Conservation (phyloP, 2,888 invertebrate species). For the Amiota communis region DNA sequence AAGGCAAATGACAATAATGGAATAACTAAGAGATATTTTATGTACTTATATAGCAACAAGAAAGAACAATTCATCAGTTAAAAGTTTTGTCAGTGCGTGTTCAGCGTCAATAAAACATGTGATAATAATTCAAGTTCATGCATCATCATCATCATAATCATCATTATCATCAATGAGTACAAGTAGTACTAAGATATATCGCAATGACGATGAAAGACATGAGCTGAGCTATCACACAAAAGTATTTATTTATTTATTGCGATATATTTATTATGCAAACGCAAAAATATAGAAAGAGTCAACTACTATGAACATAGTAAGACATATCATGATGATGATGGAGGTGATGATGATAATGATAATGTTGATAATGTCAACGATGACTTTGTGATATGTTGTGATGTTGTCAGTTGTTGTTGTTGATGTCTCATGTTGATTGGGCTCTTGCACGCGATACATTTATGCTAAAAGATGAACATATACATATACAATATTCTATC, state of each 20-base stretch:
- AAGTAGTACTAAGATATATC: background rate
- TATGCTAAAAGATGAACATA: background rate
- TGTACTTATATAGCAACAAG: too few species aligned
- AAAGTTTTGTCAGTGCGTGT: conserved; percentile 48
- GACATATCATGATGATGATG: conserved; percentile 25
- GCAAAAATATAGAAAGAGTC: conserved; percentile 37
- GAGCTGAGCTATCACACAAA: conserved; percentile 20
- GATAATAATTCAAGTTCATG: conserved; percentile 66
- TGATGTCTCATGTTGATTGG: conserved; percentile 60
- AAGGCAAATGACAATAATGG: background rate
- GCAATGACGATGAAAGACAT: background rate
- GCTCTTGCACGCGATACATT: conserved; percentile 55
- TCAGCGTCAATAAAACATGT: conserved; percentile 61
- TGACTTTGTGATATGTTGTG: conserved; percentile 15
- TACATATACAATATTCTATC: background rate
- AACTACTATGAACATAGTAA: conserved; percentile 32
- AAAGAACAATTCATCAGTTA: conserved; percentile 5
- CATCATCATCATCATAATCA: conserved; percentile 45
- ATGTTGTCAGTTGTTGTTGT: conserved; percentile 16
- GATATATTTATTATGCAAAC: conserved; percentile 53
- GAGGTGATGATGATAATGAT: conserved; percentile 15
- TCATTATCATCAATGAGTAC: background rate
- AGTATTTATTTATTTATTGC: conserved; percentile 40
- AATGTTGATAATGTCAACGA: conserved; percentile 16
- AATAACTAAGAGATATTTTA: too few species aligned